Evolutionary conservation across 2,888 invertebrate genomes (phyloP).

Genomic region (Endomychus coccineus): DNA sequence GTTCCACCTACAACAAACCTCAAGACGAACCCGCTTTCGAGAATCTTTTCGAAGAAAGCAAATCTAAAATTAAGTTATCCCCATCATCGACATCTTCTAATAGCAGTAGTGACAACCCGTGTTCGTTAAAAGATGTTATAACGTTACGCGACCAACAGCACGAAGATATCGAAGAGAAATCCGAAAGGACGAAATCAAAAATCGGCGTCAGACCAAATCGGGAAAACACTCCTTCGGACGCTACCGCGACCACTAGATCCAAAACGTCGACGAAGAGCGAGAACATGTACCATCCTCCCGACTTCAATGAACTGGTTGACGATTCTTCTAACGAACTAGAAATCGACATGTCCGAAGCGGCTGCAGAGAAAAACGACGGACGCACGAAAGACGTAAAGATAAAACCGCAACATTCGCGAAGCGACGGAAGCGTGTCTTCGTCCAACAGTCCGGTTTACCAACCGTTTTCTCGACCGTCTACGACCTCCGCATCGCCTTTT

Average conservation of each 20-base stretch:
- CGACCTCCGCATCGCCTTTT: conserved; percentile 49
- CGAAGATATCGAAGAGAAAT: conserved; percentile 33
- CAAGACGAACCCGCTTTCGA: conserved; percentile 78
- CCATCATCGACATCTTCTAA: conserved; percentile 59
- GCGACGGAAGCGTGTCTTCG: neutral
- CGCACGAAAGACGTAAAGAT: conserved; percentile 1
- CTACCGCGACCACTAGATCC: conserved; percentile 32
- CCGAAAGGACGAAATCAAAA: conserved; percentile 31
- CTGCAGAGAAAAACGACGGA: conserved; percentile 47
- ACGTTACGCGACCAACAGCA: conserved; percentile 43
- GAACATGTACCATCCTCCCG: conserved; percentile 55
- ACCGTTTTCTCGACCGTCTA: no score
- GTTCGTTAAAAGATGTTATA: conserved; percentile 60
- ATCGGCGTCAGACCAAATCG: conserved; percentile 28
- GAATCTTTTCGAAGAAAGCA: conserved; percentile 77
- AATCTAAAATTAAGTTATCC: conserved; percentile 54
- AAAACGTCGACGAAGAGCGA: conserved; percentile 2
- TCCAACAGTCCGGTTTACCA: conserved; percentile 10
- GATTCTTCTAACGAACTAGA: conserved; percentile 72
- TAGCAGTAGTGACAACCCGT: conserved; percentile 52
- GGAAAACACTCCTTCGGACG: conserved; percentile 30
- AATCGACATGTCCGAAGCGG: conserved; percentile 69
- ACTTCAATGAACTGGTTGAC: conserved; percentile 70
- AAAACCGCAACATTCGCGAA: no score
- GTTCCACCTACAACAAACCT: conserved; percentile 54